These are phyloP conservation scores for Sericinus montela DNA, from an alignment of 2,888 invertebrate species.

Conservation along the genomic window DNA sequence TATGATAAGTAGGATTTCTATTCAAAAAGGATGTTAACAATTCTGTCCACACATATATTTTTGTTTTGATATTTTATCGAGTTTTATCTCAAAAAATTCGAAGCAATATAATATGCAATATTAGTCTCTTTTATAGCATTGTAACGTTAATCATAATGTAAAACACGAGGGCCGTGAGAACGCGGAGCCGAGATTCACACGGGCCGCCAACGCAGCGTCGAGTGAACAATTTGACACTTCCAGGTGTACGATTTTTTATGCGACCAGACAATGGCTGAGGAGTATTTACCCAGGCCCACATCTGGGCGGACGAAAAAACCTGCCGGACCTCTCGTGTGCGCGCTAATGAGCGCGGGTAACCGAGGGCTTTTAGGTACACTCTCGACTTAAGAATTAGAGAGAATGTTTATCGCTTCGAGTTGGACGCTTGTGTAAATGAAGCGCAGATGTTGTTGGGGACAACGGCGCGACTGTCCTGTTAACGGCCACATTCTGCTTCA, in stretches of 20 bases:
- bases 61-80: too few relatives aligned
- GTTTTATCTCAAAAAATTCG: background rate
- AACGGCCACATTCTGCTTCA: constrained; percentile 40
- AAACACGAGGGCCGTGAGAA: constrained; percentile 26
- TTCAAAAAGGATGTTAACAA: too few relatives aligned
- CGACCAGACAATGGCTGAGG: constrained; percentile 56
- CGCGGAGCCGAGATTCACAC: constrained; percentile 55
- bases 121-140: constrained; percentile 24
- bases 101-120: constrained; percentile 7
- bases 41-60: too few relatives aligned
- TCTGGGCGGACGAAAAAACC: constrained; percentile 70
- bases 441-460: constrained; percentile 55
- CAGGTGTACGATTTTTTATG: constrained; percentile 76
- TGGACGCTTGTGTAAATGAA: constrained; percentile 42
- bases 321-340: constrained; percentile 70
- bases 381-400: constrained; percentile 38
- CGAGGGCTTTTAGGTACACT: constrained; percentile 35
- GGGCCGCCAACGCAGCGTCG: constrained; percentile 56
- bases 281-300: constrained; percentile 64
- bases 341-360: constrained; percentile 63
- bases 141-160: constrained; percentile 31
- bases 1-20: too few relatives aligned
- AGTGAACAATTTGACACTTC: constrained; percentile 78
- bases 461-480: constrained; percentile 52
- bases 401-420: constrained; percentile 56